Evolutionary conservation across 2,888 invertebrate genomes (phyloP), one percentile per base, ranked within the genome.

Genomic region (Parasteatoda lunata): DNA sequence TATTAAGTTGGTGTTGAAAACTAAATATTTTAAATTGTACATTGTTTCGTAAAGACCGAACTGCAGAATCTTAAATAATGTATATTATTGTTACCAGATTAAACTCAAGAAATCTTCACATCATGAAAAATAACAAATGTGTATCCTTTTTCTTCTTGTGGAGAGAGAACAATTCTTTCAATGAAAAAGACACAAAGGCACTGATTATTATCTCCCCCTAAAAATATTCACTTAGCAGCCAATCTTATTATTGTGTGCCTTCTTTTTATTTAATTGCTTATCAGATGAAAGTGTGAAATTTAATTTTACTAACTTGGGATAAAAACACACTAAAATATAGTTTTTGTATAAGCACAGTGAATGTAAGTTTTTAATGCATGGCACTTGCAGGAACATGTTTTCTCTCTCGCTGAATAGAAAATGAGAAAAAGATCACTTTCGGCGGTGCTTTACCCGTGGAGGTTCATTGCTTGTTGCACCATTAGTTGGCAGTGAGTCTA

Each of bases 331-430:
- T 59, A 59, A 59, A 59, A 59, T 59, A 59, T 59, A 59, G 59
- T 59, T 59, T 59, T n/a, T 13, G 59, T 59, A 59, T 59, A 68
- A 78, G 66, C 66, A 48, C n/a, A 72, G 79, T 79, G 79, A 84
- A 77, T 84, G 70, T 76, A 59, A 69, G 65, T 85, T 79, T 70
- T 71, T 66, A 68, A 79, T 52, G 77, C 80, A 86, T 86, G 85
- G 85, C 85, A 86, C 85, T 86, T 86, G 80, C 85, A 86, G 85
- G 85, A 86, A 86, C 85, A 86, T 81, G n/a, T 80, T 84, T 77
- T 69, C 2, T 30, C 80, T 86, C 76, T 80, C 80, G 65, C 51
- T 76, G 73, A 65, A 59, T 76, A 73, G 48, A 71, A 45, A 72
- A 30, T 51, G 6, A 49, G 4, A 4, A 59, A 66, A 66, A 49